A percentile compares a stretch with the other conserved stretches of the same genome.
Evolutionary conservation across 2,888 invertebrate species (phyloP).

Genomic region (Eupithecia abbreviata): DNA sequence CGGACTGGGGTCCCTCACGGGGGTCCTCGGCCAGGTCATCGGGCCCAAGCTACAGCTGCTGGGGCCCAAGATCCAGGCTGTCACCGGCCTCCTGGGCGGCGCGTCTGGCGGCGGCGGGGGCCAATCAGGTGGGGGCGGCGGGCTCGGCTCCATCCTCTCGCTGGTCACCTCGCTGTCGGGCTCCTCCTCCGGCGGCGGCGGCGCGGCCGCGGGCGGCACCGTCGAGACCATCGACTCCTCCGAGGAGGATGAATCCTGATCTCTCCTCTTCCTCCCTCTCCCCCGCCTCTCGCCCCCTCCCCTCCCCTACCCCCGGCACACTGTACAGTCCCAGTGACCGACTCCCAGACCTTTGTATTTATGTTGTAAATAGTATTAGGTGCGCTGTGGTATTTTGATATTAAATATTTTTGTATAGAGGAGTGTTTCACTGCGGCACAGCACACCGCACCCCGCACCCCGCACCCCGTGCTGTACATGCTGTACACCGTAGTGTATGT

Average conservation of each 20-base stretch:
- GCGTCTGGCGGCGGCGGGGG: constrained; percentile 81
- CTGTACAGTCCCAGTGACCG: constrained; percentile 69
- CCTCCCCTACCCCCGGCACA: constrained; percentile 44
- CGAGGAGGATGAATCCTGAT: constrained; percentile 77
- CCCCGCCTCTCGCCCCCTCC: constrained; percentile 20
- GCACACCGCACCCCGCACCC: constrained; percentile 10
- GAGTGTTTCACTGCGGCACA: constrained; percentile 69
- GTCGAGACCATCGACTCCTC: constrained; percentile 77
- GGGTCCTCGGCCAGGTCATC: constrained; percentile 87
- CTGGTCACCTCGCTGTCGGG: constrained; percentile 78
- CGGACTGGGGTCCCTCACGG: constrained; percentile 84
- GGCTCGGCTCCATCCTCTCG: constrained; percentile 77
- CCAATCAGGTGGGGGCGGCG: constrained; percentile 65
- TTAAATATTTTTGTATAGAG: constrained; percentile 67
- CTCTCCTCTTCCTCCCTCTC: constrained; percentile 28
- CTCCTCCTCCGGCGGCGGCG: constrained; percentile 73
- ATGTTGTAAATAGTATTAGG: constrained; percentile 81
- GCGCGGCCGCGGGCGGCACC: constrained; percentile 60
- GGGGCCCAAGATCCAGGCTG: constrained; percentile 86
- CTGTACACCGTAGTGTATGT: background rate
- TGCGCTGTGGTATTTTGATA: constrained; percentile 70
- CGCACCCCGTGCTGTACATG: background rate
- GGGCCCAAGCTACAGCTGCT: constrained; percentile 88
- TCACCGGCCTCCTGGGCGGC: constrained; percentile 82
- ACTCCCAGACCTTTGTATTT: constrained; percentile 63